A percentile compares a stretch with the other conserved stretches of the same genome.
These are phyloP conservation scores for Pantala flavescens DNA, from an alignment of 1,140 invertebrate genomes.

Conservation along the genomic window DNA sequence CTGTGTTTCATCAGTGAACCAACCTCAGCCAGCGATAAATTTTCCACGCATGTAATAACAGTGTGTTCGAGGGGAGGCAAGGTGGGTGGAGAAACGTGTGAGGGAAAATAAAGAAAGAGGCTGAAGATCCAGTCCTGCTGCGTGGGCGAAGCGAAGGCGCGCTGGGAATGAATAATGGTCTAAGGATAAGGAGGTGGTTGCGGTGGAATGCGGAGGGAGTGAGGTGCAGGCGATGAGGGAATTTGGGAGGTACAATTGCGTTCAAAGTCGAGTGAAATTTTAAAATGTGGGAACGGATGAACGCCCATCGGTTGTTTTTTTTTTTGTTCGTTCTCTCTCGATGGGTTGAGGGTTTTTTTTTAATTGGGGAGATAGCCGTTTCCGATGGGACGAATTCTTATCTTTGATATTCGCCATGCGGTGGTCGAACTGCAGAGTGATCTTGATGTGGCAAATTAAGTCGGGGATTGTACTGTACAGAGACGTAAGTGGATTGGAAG, in stretches of 20 bases:
- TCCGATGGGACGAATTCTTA: too few relatives aligned
- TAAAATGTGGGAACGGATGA: not conserved
- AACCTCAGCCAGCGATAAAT: not conserved
- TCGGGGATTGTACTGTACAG: too few relatives aligned
- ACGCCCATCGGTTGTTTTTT: too few relatives aligned
- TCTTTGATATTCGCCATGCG: too few relatives aligned
- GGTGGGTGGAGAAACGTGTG: slow-evolving; percentile 1
- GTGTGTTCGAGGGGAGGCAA: not conserved
- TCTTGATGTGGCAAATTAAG: too few relatives aligned
- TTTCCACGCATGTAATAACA: slow-evolving; percentile 2
- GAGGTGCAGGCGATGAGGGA: not conserved
- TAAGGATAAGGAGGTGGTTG: not conserved
- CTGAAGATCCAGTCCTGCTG: not conserved
- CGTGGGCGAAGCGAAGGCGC: not conserved
- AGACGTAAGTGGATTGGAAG: too few relatives aligned
- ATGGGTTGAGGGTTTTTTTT: too few relatives aligned
- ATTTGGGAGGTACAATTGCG: not conserved
- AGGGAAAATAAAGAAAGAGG: not conserved
- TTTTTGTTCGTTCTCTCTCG: too few relatives aligned
- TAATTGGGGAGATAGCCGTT: too few relatives aligned
- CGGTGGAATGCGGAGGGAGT: not conserved
- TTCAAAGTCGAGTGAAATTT: not conserved
- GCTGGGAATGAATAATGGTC: not conserved
- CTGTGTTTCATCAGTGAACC: not conserved
- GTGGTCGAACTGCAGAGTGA: too few relatives aligned